phyloP scores from a whole-genome alignment of 1,140 invertebrate species.

The Belonocnema kinseyi region DNA sequence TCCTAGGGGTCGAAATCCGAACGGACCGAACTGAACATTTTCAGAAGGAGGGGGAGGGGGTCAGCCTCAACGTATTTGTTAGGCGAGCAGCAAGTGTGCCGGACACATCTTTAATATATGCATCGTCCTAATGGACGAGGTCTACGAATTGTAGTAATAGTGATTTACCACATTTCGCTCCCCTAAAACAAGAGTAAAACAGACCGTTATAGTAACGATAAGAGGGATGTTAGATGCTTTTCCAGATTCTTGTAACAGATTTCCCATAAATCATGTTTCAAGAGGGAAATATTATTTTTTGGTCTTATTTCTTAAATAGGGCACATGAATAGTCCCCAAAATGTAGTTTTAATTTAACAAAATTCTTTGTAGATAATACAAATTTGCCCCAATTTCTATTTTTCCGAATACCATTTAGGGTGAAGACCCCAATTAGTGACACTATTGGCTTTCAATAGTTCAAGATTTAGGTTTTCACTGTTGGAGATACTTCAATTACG shows the following conservation, averaged over 20 bases:
- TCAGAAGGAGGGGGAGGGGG: constrained; percentile 32
- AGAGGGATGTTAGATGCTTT: constrained; percentile 28
- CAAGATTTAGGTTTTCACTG: too few relatives aligned
- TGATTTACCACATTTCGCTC: constrained; percentile 54
- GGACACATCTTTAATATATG: constrained; percentile 62
- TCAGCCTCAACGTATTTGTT: constrained; percentile 51
- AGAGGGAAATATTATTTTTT: neutral
- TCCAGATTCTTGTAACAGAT: neutral
- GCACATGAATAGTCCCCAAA: too few relatives aligned
- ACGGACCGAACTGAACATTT: neutral
- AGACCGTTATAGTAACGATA: constrained; percentile 20
- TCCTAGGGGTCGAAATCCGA: constrained; percentile 50
- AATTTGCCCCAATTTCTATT: too few relatives aligned
- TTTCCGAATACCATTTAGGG: too few relatives aligned
- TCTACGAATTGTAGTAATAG: constrained; percentile 50
- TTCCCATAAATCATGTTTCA: neutral
- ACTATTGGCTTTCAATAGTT: too few relatives aligned
- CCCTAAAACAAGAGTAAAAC: constrained; percentile 14
- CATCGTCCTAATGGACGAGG: constrained; percentile 54
- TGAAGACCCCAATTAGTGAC: too few relatives aligned
- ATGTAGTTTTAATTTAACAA: too few relatives aligned
- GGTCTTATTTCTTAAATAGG: neutral
- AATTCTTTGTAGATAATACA: too few relatives aligned
- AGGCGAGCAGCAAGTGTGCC: constrained; percentile 56
- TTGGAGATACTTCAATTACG: too few relatives aligned